Base-by-base conservation (phyloP, 2,797 vertebrate species). In the Xyrichtys novacula region DNA sequence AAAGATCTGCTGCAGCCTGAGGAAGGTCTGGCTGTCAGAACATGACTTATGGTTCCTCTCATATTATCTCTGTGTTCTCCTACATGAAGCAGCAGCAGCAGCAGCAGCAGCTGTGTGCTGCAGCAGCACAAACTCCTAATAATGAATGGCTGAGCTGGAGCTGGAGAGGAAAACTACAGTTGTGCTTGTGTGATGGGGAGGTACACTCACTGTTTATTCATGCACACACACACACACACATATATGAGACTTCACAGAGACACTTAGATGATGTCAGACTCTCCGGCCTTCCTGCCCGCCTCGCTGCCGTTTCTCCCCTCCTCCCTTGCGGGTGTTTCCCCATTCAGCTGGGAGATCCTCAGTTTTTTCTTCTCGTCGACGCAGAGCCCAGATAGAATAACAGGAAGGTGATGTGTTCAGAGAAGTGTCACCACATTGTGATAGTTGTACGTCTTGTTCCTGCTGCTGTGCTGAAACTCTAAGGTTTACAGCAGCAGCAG, bases 281-380 rank as follows among this genome's bases (percentile, higher is more conserved):
- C 84, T 80, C 80, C 76, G 85, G 69, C 80, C 74, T 49, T 80
- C 81, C 65, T 65, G 29, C 29, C 29, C 10, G 68, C 81, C 74
- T 48, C 78, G 78, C 64, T 67, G 52, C 32, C 20, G 6, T 64
- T 77, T 50, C 74, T 81, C 88, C 83, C 88, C 84, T 84, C 88
- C 91, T 84, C 88, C 91, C 55, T 86, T 89, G 88, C 53, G 87
- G 92, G 93, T 94, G 91, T 93, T 94, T 93, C 91, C 92, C 91
- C 85, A 72, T 88, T 82, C 83, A 84, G 70, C 46, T 66, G 89
- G 88, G 89, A 89, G 89, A 91, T 91, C 90, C 89, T 87, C 88
- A 86, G 85, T 89, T 93, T 92, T n/a, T 91, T 88, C 89, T 92
- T 71, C 60, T 65, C 77, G 76, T 76, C 60, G 67, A 84, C 78